Percentiles rank a stretch among this genome's conserved stretches.
These are phyloP conservation scores for Corythoichthys haematopterus DNA, from an alignment of 2,113 vertebrate species.

Conservation along the genomic window DNA sequence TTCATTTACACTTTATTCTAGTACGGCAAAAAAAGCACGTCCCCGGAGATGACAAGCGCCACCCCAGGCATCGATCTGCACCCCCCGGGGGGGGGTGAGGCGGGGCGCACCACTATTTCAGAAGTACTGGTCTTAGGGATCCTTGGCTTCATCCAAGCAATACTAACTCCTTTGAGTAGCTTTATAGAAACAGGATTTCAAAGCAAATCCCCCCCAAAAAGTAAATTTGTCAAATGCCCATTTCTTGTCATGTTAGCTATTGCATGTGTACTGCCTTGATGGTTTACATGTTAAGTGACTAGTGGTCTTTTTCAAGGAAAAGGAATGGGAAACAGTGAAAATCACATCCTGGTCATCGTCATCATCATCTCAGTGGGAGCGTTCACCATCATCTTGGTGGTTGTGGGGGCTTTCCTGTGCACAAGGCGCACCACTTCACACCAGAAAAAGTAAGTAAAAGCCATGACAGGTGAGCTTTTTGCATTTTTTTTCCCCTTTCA, in stretches of 20 bases:
- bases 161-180: background rate
- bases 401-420: slow-evolving; percentile 90
- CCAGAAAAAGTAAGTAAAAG: slow-evolving; percentile 87
- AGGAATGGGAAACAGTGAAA: slow-evolving; percentile 81
- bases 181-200: background rate
- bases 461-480: background rate
- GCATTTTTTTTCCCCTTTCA: background rate
- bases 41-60: too few species aligned
- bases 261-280: background rate
- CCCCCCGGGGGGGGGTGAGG: too few species aligned
- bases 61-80: too few species aligned
- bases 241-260: background rate
- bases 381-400: slow-evolving; percentile 88
- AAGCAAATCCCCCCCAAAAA: background rate
- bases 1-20: too few species aligned
- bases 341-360: slow-evolving; percentile 85
- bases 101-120: too few species aligned
- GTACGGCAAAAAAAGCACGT: too few species aligned
- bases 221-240: background rate
- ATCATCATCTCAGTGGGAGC: slow-evolving; percentile 90
- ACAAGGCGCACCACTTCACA: slow-evolving; percentile 89
- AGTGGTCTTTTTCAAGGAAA: slow-evolving; percentile 70
- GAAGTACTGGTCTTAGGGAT: background rate
- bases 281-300: background rate
- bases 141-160: background rate